Percentiles rank a stretch among this genome's conserved stretches.
phyloP scores from a whole-genome alignment of 2,888 invertebrate species.

The Plusia festucae region DNA sequence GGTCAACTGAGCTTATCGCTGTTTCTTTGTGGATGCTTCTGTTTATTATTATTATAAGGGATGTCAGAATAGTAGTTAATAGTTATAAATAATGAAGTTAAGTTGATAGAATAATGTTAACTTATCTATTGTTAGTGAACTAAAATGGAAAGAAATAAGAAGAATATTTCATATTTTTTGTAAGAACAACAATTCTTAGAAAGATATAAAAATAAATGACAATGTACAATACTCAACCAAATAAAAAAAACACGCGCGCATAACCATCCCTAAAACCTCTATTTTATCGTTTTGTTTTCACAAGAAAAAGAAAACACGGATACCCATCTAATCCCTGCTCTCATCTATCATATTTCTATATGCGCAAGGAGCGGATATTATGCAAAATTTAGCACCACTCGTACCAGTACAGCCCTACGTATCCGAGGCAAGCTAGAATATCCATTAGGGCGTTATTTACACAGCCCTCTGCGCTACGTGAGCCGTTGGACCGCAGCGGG shows the following conservation, averaged over 20 bases:
- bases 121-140: too few relatives aligned
- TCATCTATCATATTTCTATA: constrained; percentile 31
- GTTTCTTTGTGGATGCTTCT: background rate
- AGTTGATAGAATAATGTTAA: background rate
- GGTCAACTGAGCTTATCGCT: constrained; percentile 2
- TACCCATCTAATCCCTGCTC: constrained; percentile 35
- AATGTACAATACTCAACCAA: background rate
- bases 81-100: too few relatives aligned
- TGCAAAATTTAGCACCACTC: constrained; percentile 46
- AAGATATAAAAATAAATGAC: background rate
- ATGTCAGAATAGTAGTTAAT: background rate
- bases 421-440: constrained; percentile 75
- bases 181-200: background rate
- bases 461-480: constrained; percentile 75
- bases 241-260: background rate
- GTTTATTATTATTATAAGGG: background rate
- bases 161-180: too few relatives aligned
- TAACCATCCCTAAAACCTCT: background rate
- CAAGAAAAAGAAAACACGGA: constrained; percentile 17
- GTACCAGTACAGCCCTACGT: constrained; percentile 55
- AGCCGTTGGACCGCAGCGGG: constrained; percentile 69
- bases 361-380: constrained; percentile 45
- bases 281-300: background rate
- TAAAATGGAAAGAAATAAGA: too few relatives aligned
- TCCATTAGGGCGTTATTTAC: constrained; percentile 85